Evolutionary conservation across 2,113 vertebrate species (phyloP).

Genomic region (Cryptoleucopteryx plumbea): DNA sequence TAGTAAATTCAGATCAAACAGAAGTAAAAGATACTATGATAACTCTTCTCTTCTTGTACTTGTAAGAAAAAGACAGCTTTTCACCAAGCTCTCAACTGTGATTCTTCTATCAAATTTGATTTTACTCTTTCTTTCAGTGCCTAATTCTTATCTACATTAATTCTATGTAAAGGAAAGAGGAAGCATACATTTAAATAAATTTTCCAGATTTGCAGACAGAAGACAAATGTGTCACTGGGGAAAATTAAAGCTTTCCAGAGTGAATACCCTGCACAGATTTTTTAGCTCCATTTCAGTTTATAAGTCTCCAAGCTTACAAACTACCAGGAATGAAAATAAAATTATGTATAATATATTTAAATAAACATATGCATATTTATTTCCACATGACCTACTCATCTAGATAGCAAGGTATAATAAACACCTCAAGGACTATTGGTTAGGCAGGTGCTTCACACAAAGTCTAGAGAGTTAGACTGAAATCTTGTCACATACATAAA

Average conservation of each 20-base stretch:
- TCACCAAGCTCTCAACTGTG: not conserved
- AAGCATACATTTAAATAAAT: constrained; percentile 61
- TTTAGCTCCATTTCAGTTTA: constrained; percentile 3
- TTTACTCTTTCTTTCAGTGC: constrained; percentile 8
- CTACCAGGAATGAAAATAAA: not conserved
- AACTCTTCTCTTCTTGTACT: not conserved
- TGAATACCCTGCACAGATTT: not conserved
- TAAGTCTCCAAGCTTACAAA: constrained; percentile 5
- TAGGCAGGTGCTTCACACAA: not conserved
- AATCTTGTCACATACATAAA: not conserved
- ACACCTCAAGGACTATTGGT: not conserved
- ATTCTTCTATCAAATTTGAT: not conserved
- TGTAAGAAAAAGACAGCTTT: constrained; percentile 7
- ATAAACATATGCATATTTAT: constrained; percentile 13
- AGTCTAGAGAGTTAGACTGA: not conserved
- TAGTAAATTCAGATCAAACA: not conserved
- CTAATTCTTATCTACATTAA: constrained; percentile 33
- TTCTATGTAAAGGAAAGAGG: constrained; percentile 10
- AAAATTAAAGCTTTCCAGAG: constrained; percentile 41
- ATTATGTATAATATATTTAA: not conserved
- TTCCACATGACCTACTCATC: not conserved
- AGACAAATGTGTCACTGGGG: constrained; percentile 36
- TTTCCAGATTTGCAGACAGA: constrained; percentile 48
- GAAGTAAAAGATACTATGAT: not conserved
- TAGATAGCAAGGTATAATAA: not conserved